These are phyloP conservation scores for Drosophila ananassae DNA, from an alignment of 1,140 invertebrate species.

Conservation along the genomic window DNA sequence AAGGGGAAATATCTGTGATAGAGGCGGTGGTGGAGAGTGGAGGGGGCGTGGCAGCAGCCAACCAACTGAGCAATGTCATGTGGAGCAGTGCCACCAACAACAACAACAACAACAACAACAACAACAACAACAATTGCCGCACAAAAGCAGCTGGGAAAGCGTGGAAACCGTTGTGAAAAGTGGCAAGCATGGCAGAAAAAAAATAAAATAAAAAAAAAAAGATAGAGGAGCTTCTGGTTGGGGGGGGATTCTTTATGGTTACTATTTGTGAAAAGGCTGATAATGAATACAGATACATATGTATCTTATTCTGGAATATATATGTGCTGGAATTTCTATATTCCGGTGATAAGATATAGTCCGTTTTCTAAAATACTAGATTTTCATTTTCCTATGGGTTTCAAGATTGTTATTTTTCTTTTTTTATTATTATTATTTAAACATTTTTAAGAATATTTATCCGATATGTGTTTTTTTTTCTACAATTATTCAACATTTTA, in stretches of 20 bases:
- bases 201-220: not conserved
- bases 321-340: no score
- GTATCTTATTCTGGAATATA: no score
- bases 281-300: not conserved
- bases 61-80: slow-evolving; percentile 53
- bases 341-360: no score
- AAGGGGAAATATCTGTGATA: not conserved
- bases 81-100: slow-evolving; percentile 30
- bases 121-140: slow-evolving; percentile 16
- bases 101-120: slow-evolving; percentile 20
- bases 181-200: slow-evolving; percentile 11
- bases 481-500: no score
- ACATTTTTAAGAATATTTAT: no score
- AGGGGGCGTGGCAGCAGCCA: slow-evolving; percentile 13
- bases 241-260: not conserved
- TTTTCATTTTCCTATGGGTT: no score
- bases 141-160: slow-evolving; percentile 35
- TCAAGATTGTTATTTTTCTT: no score
- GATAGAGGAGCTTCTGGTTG: not conserved
- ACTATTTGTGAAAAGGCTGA: not conserved
- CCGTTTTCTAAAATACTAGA: no score
- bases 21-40: not conserved
- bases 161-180: slow-evolving; percentile 31
- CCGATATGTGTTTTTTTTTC: no score
- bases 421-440: no score